Base-by-base conservation (phyloP, 2,113 vertebrate genomes). In the Phasianus colchicus region DNA sequence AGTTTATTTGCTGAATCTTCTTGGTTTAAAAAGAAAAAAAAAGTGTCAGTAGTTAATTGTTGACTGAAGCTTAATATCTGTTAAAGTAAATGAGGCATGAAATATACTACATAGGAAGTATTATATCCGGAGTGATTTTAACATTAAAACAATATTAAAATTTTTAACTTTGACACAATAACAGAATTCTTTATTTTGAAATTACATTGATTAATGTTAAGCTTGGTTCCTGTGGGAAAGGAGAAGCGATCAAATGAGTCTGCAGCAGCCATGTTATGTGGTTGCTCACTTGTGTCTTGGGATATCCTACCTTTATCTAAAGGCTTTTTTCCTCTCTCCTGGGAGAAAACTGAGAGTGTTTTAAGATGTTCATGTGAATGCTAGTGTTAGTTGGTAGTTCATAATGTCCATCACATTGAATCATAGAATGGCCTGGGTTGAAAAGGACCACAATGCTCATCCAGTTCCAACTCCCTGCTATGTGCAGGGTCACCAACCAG, bases 51-150 rank as follows among this genome's bases (percentile, higher is more conserved):
- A 91, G 93, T 96, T 97, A 97, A 97, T 97, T 97, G 97, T 97
- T 98, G 98, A 93, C 90, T 96, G 96, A 96, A 91, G 79, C 96
- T 96, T 98, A 98, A 97, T 98, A 97, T 97, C 95, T 97, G 97
- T 97, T 96, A 95, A 95, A 95, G 95, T 60, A 97, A 98, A 98
- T 98, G 98, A 96, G 97, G 95, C 98, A 73, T 97, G 97, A 97
- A 97, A 97, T 97, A 79, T 55, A 95, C 88, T 96, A 83, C 95
- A 96, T 91, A 83, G 69, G 94, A 96, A 97, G 83, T 64, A 70
- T 96, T 96, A 67, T 96, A 67, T 91, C 85, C 94, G 75, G 75
- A 97, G 96, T 90, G 96, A 92, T 93, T 97, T 97, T 97, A 95
- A 66, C 74, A 88, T 96, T 91, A 96, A 94, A 95, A 97, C 95